Evolutionary conservation across 2,797 vertebrate species (phyloP).

Genomic region (Pangasius krempfi): DNA sequence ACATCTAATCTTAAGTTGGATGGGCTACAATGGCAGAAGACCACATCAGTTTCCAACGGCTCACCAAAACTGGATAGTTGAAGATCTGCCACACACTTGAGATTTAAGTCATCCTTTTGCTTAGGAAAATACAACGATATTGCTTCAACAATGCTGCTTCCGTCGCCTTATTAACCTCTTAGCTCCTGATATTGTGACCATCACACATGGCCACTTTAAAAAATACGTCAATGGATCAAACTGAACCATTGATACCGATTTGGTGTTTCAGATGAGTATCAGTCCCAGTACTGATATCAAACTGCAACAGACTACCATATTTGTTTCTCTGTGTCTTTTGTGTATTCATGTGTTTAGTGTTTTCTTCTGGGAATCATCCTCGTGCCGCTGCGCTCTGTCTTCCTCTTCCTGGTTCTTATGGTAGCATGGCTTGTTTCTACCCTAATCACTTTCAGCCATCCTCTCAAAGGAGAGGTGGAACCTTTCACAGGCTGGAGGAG

Average conservation of each 20-base stretch:
- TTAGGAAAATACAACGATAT: background rate
- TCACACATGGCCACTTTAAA: background rate
- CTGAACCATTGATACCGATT: background rate
- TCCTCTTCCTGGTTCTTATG: slow-evolving; percentile 77
- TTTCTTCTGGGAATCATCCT: slow-evolving; percentile 85
- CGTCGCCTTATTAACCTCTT: background rate
- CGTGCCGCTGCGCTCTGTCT: slow-evolving; percentile 83
- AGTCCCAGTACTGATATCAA: background rate
- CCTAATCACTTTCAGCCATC: slow-evolving; percentile 77
- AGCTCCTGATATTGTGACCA: background rate
- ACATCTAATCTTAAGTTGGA: too few relatives aligned
- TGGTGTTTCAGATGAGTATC: background rate
- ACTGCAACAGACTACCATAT: background rate
- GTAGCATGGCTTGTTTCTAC: slow-evolving; percentile 84
- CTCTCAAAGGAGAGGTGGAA: slow-evolving; percentile 75
- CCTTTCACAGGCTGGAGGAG: slow-evolving; percentile 91
- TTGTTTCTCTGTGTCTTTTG: background rate
- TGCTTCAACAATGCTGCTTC: background rate
- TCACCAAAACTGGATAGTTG: background rate
- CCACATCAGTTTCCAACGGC: background rate
- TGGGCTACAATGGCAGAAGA: too few relatives aligned
- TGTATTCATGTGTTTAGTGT: slow-evolving; percentile 71
- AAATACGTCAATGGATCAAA: background rate
- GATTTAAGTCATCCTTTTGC: background rate
- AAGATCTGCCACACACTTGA: background rate